Evolutionary conservation across 2,797 vertebrate genomes (phyloP), one percentile per base, ranked within the genome.

Genomic region (Alfaro cultratus): DNA sequence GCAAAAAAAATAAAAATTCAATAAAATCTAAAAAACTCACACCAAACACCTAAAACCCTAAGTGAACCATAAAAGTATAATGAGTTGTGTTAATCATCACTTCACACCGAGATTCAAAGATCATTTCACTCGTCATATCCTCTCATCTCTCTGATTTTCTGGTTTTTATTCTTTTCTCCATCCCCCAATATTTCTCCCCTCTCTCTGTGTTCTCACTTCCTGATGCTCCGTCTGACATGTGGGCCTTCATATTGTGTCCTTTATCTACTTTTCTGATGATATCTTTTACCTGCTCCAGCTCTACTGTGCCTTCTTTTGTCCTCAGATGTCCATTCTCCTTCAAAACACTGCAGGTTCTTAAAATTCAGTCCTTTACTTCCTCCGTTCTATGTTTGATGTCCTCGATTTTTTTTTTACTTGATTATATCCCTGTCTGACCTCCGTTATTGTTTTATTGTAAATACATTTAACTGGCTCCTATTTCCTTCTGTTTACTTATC

Each of bases 131-230:
- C 4, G 1, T 68, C 34, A 36, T 64, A 9, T 36, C 60, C 60
- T 18, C 34, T 39, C 62, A 68, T 68, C 36, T 68, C 34, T 68
- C 64, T 23, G 21, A 68, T 41, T 68, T 41, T 41, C 10, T 41
- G 21, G 36, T 23, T 68, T 68, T 41, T 41, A 41, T 68, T 68
- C 64, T 2, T 68, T 68, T 68, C 34, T 68, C 3, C 64, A 41
- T 13, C 36, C 3, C 18, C 4, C 62, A 39, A 39, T 23, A 67
- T 39, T 23, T 11, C 64, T 41, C 18, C 36, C 4, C 62, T 41
- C 21, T 39, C 36, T 68, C 64, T 68, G 64, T 68, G 21, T 68
- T 41, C 64, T 26, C 34, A 68, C 64, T 68, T 68, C 64, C 36
- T 13, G 21, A 23, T 41, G 9, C 18, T 26, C 10, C 1, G 36